Evolutionary conservation across 2,797 vertebrate genomes (phyloP).

Genomic region (Perodicticus potto): DNA sequence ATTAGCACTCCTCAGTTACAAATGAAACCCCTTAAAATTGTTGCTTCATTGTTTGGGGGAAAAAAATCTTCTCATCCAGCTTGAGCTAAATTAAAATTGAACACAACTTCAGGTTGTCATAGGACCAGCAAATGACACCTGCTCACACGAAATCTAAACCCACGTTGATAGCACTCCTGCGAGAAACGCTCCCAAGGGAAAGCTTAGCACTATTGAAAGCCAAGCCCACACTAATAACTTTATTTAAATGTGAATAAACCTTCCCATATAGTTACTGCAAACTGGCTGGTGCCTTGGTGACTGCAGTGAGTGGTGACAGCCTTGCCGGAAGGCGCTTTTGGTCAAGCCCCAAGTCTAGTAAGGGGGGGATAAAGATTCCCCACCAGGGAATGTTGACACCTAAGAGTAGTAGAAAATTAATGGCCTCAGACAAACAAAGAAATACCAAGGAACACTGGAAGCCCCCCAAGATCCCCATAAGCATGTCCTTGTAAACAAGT

Average conservation of each 20-base stretch:
- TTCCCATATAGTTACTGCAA: constrained; percentile 70
- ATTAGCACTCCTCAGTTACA: constrained; percentile 86
- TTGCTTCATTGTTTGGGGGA: constrained; percentile 87
- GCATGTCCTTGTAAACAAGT: neutral
- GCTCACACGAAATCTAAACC: constrained; percentile 90
- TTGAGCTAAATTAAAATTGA: constrained; percentile 89
- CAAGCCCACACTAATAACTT: constrained; percentile 85
- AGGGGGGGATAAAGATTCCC: neutral
- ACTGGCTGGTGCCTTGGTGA: constrained; percentile 83
- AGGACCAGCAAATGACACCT: constrained; percentile 88
- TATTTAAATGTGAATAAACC: constrained; percentile 88
- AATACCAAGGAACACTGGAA: neutral
- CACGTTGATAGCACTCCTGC: constrained; percentile 87
- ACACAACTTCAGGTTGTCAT: constrained; percentile 88
- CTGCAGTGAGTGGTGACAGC: constrained; percentile 76
- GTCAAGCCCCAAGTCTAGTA: neutral
- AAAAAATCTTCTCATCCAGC: constrained; percentile 84
- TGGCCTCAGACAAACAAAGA: neutral
- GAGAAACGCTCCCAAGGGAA: constrained; percentile 86
- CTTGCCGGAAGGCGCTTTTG: constrained; percentile 1
- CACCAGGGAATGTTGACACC: neutral
- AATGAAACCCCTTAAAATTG: constrained; percentile 85
- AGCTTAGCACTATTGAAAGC: constrained; percentile 81
- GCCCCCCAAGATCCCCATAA: neutral
- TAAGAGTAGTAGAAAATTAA: neutral